Evolutionary conservation across 64 coral and sea anemone genomes (phyloP), one percentile per base, ranked within the genome.

Genomic region (Exaiptasia diaphana): DNA sequence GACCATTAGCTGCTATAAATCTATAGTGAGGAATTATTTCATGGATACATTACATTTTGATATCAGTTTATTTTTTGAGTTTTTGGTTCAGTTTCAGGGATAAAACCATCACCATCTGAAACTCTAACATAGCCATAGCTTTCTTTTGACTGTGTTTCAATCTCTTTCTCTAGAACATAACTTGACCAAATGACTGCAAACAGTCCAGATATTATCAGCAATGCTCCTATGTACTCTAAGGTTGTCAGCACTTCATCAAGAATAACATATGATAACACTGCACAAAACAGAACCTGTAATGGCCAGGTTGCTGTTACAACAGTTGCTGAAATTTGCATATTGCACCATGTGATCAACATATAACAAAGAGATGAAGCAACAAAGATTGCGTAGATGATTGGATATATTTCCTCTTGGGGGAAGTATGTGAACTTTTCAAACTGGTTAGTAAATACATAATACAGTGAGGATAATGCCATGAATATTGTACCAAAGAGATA

Each of bases 251-350:
- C 38, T 38, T 93, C 90, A 41, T 67, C 90, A 56, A 93, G 56
- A 39, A 93, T 53, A 21, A 93, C 68, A 41, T 93, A 93, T 1
- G 90, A 54, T 48, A 93, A 67, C 22, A 93, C 20, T 15, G 78
- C 90, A 76, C 90, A 93, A 62, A 93, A 93, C 26, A 93, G 28
- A 0, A 93, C 90, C 60, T 93, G 90, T 8, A 93, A 38, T 35
- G 90, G 90, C 84, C 90, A 93, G 28, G 90, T 93, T 0, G 90
- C 90, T 70, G 90, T 93, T n/a, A 93, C 90, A 25, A 88, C 28
- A 2, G 84, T 87, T 6, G 90, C 83, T 30, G 78, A 93, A 27
- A 93, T 82, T 50, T 93, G 84, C 90, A 93, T 93, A 44, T 93
- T 93, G 29, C 90, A 88, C 90, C 90, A 93, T 14, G 90, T 82